Evolutionary conservation across 2,797 vertebrate species (phyloP).

Genomic region (Enteromius thamalakanensis): DNA sequence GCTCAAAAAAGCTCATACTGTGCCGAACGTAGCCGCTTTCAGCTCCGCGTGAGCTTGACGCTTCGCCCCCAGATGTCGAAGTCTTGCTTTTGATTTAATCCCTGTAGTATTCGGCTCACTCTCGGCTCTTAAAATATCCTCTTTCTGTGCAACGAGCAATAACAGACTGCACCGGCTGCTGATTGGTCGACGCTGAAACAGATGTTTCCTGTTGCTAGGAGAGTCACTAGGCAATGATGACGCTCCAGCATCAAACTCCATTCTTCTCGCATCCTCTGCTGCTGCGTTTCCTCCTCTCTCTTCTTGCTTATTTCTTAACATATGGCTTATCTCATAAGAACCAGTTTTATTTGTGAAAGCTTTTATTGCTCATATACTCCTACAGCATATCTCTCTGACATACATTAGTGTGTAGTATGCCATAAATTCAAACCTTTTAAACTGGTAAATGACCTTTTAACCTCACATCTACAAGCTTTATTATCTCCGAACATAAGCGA

Average conservation of each 20-base stretch:
- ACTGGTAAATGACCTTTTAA: not conserved
- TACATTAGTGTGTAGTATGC: not conserved
- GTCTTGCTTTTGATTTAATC: constrained; percentile 55
- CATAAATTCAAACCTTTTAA: not conserved
- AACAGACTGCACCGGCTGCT: constrained; percentile 61
- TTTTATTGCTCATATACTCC: not conserved
- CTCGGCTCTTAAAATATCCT: constrained; percentile 72
- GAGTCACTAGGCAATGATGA: constrained; percentile 86
- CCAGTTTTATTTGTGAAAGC: not conserved
- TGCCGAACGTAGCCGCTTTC: constrained; percentile 35
- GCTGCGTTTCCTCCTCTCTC: constrained; percentile 49
- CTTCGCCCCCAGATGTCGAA: constrained; percentile 52
- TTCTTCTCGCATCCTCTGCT: constrained; percentile 69
- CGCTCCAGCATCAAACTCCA: constrained; percentile 81
- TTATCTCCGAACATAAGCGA: not conserved
- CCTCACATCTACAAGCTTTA: not conserved
- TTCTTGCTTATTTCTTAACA: constrained; percentile 1
- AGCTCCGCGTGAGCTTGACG: constrained; percentile 39
- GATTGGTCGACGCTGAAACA: constrained; percentile 89
- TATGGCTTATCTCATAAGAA: not conserved
- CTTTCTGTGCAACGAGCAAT: constrained; percentile 65
- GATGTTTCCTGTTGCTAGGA: constrained; percentile 93
- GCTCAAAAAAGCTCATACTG: constrained; percentile 19
- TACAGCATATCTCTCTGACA: not conserved
- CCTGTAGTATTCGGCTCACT: constrained; percentile 57